A percentile compares a stretch with the other conserved stretches of the same genome.
These are phyloP conservation scores for Styela plicata DNA, from an alignment of 23 tunicate species.

Conservation along the genomic window DNA sequence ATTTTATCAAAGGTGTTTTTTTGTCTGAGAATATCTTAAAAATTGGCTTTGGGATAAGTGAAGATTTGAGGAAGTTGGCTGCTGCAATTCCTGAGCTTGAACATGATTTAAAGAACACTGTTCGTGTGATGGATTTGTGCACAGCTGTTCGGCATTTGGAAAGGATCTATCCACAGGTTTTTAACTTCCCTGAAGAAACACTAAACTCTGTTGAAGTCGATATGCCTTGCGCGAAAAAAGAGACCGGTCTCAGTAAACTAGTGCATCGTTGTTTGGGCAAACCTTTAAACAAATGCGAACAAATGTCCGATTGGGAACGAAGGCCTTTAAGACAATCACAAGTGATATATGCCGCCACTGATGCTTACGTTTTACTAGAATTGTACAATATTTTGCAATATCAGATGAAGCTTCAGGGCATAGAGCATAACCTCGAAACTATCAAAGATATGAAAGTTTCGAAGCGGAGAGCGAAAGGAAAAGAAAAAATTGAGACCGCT, in stretches of 20 bases:
- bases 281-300: slow-evolving; percentile 73
- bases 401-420: slow-evolving; percentile 18
- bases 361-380: slow-evolving; percentile 71
- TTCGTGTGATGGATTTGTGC: slow-evolving; percentile 49
- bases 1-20: slow-evolving; percentile 39
- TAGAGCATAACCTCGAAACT: slow-evolving; percentile 34
- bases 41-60: slow-evolving; percentile 67
- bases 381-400: slow-evolving; percentile 32
- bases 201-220: not conserved
- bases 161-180: slow-evolving; percentile 44
- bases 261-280: slow-evolving; percentile 49
- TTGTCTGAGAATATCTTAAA: slow-evolving; percentile 40
- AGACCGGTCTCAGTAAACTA: slow-evolving; percentile 66
- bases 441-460: slow-evolving; percentile 10
- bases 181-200: not conserved
- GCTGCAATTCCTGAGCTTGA: slow-evolving; percentile 20
- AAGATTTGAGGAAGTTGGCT: slow-evolving; percentile 64
- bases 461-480: not conserved
- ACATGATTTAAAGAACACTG: slow-evolving; percentile 8
- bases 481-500: slow-evolving; percentile 35
- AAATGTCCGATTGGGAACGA: slow-evolving; percentile 87
- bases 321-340: slow-evolving; percentile 71
- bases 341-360: slow-evolving; percentile 70
- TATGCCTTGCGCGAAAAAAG: slow-evolving; percentile 4
- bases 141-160: slow-evolving; percentile 10